A percentile compares a stretch with the other conserved stretches of the same genome.
Evolutionary conservation across 2,888 invertebrate genomes (phyloP).

Genomic region (Isoperla grammatica): DNA sequence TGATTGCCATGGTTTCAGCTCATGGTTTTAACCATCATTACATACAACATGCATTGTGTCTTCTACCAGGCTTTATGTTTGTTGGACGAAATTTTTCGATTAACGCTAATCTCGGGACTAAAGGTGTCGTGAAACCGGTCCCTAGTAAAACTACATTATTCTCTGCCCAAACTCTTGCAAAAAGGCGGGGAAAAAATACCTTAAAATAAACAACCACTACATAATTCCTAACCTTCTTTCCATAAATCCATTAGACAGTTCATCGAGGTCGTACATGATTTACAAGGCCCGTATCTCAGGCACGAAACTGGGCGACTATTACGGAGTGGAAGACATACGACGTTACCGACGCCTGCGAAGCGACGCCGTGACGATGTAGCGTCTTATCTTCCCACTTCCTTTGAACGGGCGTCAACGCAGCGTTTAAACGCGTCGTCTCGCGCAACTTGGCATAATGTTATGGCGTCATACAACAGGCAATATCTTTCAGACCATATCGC

Average conservation of each 20-base stretch:
- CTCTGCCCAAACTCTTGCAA: no score
- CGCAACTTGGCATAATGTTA: background rate
- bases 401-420: background rate
- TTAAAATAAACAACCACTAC: background rate
- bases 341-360: constrained; percentile 1
- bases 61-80: no score
- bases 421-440: background rate
- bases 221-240: background rate
- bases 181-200: no score
- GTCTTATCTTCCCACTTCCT: constrained; percentile 14
- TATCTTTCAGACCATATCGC: background rate
- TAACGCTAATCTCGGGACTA: no score
- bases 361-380: constrained; percentile 5
- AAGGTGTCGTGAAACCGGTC: no score
- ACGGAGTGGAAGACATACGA: constrained; percentile 8
- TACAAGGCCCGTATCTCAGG: constrained; percentile 11
- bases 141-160: no score
- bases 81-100: no score
- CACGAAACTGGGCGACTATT: constrained; percentile 4
- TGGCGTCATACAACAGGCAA: background rate
- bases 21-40: no score
- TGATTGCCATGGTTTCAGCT: no score
- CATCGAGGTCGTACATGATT: constrained; percentile 13
- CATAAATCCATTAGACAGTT: constrained; percentile 8
- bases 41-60: no score